Evolutionary conservation across 2,113 vertebrate species (phyloP), one percentile per base, ranked within the genome.

Genomic region (Coregonus clupeaformis): DNA sequence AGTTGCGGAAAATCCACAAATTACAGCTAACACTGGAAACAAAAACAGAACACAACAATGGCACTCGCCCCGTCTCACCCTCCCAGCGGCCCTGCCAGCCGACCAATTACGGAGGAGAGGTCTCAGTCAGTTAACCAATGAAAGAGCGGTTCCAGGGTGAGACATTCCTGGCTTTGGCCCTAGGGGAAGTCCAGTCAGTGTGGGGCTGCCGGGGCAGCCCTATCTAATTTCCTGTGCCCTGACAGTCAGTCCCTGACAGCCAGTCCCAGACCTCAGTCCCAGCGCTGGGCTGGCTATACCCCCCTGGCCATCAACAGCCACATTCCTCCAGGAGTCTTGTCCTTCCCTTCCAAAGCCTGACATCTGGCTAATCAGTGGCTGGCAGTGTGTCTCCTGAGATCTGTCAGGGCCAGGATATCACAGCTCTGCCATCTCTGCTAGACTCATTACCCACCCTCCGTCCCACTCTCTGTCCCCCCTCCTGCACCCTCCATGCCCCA

Each of bases 221-320:
- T 88, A 88, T 90, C 86, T 87, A 82, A 91, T 88, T 92, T 93
- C 89, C 90, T 85, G 72, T 87, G 80, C 81, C 82, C 69, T 13
- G 47, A 79, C 81, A 73, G 14, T 66, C 29, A 52, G 49, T 49
- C 47, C 47, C 76, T 68, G 55, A 78, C 59, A 42, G 29, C 9
- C 47, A 49, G 47, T 52, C 49, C 49, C 49, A 52, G 49, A 52
- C 14, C 49, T 42, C 36, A 42, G 36, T 42, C 36, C 36, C 36
- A 42, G 59, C 9, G 63, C 72, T 52, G 14, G 16, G 49, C 13
- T 52, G 12, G 16, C 49, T 52, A 52, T 52, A 18, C 16, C 49
- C 49, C 49, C 71, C 45, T 80, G 55, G 29, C 7, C 57, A 42
- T 55, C 32, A 72, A 20, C 78, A 77, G 74, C 59, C 65, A 70